These are phyloP conservation scores for Gambusia yucatana DNA, from an alignment of 2,797 vertebrate genomes.

Conservation along the genomic window DNA sequence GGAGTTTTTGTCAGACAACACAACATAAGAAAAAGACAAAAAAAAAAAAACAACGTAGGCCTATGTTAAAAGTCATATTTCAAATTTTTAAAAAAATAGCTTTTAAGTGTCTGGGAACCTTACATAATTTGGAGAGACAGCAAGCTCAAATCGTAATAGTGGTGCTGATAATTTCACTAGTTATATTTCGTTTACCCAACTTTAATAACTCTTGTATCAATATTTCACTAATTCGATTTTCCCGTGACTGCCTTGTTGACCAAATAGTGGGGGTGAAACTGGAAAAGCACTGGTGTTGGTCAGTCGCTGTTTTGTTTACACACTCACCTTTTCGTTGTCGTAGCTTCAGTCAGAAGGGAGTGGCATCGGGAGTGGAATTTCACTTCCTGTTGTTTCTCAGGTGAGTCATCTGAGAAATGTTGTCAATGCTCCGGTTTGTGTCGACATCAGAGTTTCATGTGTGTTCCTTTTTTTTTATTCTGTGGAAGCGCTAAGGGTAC, in stretches of 20 bases:
- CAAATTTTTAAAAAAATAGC: too few relatives aligned
- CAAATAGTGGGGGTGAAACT: neutral
- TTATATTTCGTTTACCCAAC: neutral
- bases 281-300: neutral
- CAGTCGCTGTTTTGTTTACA: neutral
- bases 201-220: neutral
- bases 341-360: constrained; percentile 52
- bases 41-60: too few relatives aligned
- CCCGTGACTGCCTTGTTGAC: neutral
- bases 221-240: neutral
- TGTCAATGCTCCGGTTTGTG: constrained; percentile 8
- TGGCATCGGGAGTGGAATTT: constrained; percentile 74
- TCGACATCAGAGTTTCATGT: constrained; percentile 34
- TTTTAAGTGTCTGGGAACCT: too few relatives aligned
- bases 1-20: neutral
- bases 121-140: too few relatives aligned
- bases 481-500: neutral
- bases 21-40: neutral
- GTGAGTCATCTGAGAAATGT: constrained; percentile 74
- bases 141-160: too few relatives aligned
- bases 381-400: constrained; percentile 85
- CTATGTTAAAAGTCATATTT: neutral
- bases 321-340: neutral
- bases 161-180: neutral
- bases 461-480: neutral